These are phyloP conservation scores for Netelia fuscicornis DNA, from an alignment of 2,888 invertebrate species.

Conservation along the genomic window DNA sequence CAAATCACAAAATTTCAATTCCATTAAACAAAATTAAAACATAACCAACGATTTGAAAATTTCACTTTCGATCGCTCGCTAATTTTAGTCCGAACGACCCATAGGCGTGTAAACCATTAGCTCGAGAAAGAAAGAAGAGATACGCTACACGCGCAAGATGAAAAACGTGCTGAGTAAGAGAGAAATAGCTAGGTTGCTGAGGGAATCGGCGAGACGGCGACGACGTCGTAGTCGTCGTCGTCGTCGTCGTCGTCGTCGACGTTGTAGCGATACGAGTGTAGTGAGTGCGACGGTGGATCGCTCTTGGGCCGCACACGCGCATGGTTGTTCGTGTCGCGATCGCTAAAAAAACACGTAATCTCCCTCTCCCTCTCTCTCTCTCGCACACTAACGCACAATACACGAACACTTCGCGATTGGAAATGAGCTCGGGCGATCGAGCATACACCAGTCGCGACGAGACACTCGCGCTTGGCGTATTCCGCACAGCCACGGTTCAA, in stretches of 20 bases:
- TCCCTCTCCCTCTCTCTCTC: slow-evolving; percentile 9
- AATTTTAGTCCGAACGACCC: too few relatives aligned
- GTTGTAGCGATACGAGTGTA: neutral
- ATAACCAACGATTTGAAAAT: too few relatives aligned
- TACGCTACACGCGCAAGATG: too few relatives aligned
- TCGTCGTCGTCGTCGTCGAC: slow-evolving; percentile 2
- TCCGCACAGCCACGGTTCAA: slow-evolving; percentile 1
- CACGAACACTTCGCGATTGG: slow-evolving; percentile 7
- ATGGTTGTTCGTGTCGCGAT: slow-evolving; percentile 17
- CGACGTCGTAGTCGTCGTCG: neutral
- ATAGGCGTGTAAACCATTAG: too few relatives aligned
- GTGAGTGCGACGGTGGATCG: slow-evolving; percentile 34
- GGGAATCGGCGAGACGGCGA: neutral
- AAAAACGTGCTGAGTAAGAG: too few relatives aligned
- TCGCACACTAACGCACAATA: neutral
- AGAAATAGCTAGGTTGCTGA: neutral
- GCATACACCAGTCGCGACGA: slow-evolving; percentile 39
- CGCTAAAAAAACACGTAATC: slow-evolving; percentile 26
- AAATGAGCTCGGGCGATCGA: slow-evolving; percentile 31
- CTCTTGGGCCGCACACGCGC: slow-evolving; percentile 30
- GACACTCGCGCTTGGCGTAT: slow-evolving; percentile 13
- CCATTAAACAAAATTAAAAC: too few relatives aligned
- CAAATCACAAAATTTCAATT: too few relatives aligned
- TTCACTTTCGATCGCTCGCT: too few relatives aligned
- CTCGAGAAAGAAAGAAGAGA: too few relatives aligned